Evolutionary conservation across 2,113 vertebrate genomes (phyloP).

Genomic region (Regulus satrapa): DNA sequence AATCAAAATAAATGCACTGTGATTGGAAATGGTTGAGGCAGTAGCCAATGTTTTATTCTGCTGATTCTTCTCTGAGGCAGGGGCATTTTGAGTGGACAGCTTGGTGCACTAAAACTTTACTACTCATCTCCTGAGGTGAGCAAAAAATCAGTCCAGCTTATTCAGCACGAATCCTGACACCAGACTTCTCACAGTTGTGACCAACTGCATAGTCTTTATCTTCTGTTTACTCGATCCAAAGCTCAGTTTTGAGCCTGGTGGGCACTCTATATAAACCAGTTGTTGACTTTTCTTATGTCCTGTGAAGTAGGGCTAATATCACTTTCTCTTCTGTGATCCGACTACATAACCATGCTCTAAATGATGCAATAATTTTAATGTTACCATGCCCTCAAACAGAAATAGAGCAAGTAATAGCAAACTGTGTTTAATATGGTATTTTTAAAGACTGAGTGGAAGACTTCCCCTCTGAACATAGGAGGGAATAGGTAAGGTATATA

Average conservation of each 20-base stretch:
- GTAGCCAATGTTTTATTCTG: not conserved
- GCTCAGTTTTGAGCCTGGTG: not conserved
- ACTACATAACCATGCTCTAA: not conserved
- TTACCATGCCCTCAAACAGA: not conserved
- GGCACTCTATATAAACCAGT: not conserved
- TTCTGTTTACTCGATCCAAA: not conserved
- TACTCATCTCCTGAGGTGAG: not conserved
- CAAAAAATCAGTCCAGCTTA: not conserved
- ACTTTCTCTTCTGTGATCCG: not conserved
- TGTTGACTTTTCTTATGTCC: not conserved
- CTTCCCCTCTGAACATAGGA: not conserved
- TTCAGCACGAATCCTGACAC: not conserved
- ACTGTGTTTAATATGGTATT: not conserved
- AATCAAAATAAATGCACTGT: not conserved
- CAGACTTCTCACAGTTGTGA: not conserved
- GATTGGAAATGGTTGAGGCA: not conserved
- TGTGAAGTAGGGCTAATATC: not conserved
- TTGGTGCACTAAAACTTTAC: not conserved
- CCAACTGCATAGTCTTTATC: not conserved
- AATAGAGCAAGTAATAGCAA: not conserved
- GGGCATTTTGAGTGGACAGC: not conserved
- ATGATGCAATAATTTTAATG: not conserved
- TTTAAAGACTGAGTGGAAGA: not conserved
- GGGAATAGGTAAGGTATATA: not conserved
- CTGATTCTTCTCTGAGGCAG: not conserved